Evolutionary conservation across 2,888 invertebrate species (phyloP).

Genomic region (Cloeon dipterum): DNA sequence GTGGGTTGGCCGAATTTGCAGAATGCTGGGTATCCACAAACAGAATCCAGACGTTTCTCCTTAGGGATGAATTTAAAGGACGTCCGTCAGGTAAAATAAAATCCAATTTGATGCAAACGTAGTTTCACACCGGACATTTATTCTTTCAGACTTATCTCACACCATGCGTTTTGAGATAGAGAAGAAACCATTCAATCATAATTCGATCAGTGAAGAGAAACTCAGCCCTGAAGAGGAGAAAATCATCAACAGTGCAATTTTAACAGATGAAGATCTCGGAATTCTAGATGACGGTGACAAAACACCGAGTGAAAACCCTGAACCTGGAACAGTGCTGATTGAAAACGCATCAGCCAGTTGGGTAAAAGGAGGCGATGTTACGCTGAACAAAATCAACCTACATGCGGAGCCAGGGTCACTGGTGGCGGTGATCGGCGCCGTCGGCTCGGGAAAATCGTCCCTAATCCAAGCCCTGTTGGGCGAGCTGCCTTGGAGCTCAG

Average conservation of each 20-base stretch:
- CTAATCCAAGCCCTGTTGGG: conserved; percentile 42
- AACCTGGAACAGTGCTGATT: too few relatives aligned
- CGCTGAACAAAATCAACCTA: conserved; percentile 39
- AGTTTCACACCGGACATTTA: too few relatives aligned
- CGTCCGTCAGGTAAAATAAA: background rate
- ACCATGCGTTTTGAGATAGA: too few relatives aligned
- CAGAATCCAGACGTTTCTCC: conserved; percentile 1
- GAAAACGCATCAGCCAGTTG: conserved; percentile 10
- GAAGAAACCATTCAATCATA: background rate
- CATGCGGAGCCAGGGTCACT: conserved; percentile 27
- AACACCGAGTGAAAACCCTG: too few relatives aligned
- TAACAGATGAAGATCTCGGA: too few relatives aligned
- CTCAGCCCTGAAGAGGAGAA: background rate
- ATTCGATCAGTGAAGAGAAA: background rate
- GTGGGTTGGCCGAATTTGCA: conserved; percentile 32
- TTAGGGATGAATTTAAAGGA: background rate
- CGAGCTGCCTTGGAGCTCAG: conserved; percentile 37
- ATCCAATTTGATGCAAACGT: too few relatives aligned
- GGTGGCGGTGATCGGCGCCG: conserved; percentile 12
- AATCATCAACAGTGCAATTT: background rate
- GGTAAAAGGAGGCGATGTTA: conserved; percentile 19
- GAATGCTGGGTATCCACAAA: conserved; percentile 35
- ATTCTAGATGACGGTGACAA: too few relatives aligned
- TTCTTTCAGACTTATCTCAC: too few relatives aligned
- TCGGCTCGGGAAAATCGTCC: conserved; percentile 17